Evolutionary conservation across 2,113 vertebrate species (phyloP).

Genomic region (Cisticola juncidis): DNA sequence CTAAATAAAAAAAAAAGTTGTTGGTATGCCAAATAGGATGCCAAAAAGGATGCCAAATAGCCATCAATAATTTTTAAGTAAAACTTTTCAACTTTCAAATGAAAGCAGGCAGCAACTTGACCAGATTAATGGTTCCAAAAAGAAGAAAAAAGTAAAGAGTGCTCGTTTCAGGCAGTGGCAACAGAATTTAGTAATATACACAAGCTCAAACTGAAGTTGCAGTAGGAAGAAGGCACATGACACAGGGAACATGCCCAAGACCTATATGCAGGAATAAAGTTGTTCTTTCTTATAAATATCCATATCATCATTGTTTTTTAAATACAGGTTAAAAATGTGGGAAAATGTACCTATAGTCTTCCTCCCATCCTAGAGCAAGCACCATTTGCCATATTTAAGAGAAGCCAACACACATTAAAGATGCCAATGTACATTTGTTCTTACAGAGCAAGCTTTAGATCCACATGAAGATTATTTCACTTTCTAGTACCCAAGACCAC

Average conservation of each 20-base stretch:
- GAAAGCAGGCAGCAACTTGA: background rate
- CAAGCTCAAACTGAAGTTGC: background rate
- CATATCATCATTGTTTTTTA: background rate
- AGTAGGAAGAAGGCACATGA: background rate
- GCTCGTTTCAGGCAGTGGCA: background rate
- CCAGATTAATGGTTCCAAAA: background rate
- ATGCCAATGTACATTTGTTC: background rate
- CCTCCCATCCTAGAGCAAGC: conserved; percentile 16
- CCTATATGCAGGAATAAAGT: background rate
- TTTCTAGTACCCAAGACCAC: background rate
- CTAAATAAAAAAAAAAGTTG: background rate
- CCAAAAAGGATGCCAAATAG: background rate
- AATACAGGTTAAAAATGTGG: background rate
- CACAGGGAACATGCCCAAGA: background rate
- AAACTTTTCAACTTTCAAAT: background rate
- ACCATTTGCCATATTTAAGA: conserved; percentile 18
- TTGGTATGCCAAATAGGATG: background rate
- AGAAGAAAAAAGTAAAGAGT: background rate
- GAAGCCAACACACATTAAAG: background rate
- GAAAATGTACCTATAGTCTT: background rate
- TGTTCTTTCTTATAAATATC: background rate
- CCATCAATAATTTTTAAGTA: background rate
- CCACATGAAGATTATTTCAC: background rate
- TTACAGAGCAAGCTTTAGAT: background rate
- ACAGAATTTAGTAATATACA: background rate